Percentiles rank a stretch among this genome's conserved stretches.
Conservation (phyloP, 2,888 invertebrate genomes). For the Drosophila mercatorum region DNA sequence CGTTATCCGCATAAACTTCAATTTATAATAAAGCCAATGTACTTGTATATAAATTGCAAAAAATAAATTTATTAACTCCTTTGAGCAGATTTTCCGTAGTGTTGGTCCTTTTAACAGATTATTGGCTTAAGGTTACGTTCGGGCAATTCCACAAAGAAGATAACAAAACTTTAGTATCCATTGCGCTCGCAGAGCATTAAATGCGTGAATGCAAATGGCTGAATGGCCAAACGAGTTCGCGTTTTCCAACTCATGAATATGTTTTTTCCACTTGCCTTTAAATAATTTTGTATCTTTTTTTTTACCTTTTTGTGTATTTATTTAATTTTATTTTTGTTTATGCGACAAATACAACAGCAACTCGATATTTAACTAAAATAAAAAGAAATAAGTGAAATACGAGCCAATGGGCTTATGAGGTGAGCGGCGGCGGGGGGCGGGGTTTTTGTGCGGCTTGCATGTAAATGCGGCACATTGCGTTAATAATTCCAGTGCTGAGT, state of each 20-base stretch:
- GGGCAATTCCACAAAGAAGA: neutral
- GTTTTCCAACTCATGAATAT: slow-evolving; percentile 17
- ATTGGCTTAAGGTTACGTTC: neutral
- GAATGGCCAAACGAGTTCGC: neutral
- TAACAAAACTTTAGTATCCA: neutral
- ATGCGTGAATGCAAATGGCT: slow-evolving; percentile 17
- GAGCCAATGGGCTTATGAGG: slow-evolving; percentile 13
- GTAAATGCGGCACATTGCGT: slow-evolving; percentile 66
- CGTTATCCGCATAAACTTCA: neutral
- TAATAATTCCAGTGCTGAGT: slow-evolving; percentile 69
- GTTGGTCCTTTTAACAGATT: slow-evolving; percentile 7
- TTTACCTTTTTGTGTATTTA: slow-evolving; percentile 7
- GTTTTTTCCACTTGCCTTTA: slow-evolving; percentile 27
- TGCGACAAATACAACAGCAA: slow-evolving; percentile 30
- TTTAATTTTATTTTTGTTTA: slow-evolving; percentile 8
- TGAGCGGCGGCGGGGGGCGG: neutral
- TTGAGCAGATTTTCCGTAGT: neutral
- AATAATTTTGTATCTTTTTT: neutral
- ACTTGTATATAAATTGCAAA: neutral
- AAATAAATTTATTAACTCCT: neutral
- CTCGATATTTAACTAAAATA: slow-evolving; percentile 63
- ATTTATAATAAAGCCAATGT: neutral
- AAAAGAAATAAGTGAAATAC: slow-evolving; percentile 35
- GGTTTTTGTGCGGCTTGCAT: slow-evolving; percentile 31
- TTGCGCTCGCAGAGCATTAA: slow-evolving; percentile 15